Percentiles rank a stretch among this genome's conserved stretches.
Evolutionary conservation across 2,888 invertebrate species (phyloP).

Genomic region (Melinaea marsaeus): DNA sequence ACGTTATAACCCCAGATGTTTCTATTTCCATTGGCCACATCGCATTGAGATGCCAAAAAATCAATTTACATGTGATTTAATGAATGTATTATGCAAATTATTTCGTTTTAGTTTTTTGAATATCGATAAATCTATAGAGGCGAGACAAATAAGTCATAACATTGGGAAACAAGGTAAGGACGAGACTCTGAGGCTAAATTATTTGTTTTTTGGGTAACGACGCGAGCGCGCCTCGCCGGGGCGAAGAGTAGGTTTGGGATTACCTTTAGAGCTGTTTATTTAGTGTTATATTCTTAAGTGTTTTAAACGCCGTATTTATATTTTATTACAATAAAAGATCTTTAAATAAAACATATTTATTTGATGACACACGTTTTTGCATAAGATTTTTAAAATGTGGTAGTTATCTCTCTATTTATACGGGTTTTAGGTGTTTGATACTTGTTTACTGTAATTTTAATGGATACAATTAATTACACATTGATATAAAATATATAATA

Average conservation of each 20-base stretch:
- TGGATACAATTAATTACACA: too few relatives aligned
- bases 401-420: too few relatives aligned
- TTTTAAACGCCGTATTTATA: neutral
- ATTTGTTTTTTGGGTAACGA: slow-evolving; percentile 46
- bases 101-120: slow-evolving; percentile 58
- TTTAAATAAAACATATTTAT: too few relatives aligned
- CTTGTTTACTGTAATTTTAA: too few relatives aligned
- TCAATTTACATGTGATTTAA: slow-evolving; percentile 66
- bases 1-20: slow-evolving; percentile 42
- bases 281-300: slow-evolving; percentile 1
- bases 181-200: slow-evolving; percentile 43
- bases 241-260: slow-evolving; percentile 32
- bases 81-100: slow-evolving; percentile 67
- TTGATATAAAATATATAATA: too few relatives aligned
- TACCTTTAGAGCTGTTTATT: slow-evolving; percentile 15
- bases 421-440: too few relatives aligned
- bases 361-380: too few relatives aligned
- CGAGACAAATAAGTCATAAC: slow-evolving; percentile 76
- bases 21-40: slow-evolving; percentile 46
- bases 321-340: too few relatives aligned
- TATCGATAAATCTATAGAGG: slow-evolving; percentile 63
- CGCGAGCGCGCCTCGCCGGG: slow-evolving; percentile 48
- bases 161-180: slow-evolving; percentile 62
- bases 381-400: too few relatives aligned
- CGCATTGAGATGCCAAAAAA: slow-evolving; percentile 51